Evolutionary conservation across 2,797 vertebrate species (phyloP).

Genomic region (Mus caroli): DNA sequence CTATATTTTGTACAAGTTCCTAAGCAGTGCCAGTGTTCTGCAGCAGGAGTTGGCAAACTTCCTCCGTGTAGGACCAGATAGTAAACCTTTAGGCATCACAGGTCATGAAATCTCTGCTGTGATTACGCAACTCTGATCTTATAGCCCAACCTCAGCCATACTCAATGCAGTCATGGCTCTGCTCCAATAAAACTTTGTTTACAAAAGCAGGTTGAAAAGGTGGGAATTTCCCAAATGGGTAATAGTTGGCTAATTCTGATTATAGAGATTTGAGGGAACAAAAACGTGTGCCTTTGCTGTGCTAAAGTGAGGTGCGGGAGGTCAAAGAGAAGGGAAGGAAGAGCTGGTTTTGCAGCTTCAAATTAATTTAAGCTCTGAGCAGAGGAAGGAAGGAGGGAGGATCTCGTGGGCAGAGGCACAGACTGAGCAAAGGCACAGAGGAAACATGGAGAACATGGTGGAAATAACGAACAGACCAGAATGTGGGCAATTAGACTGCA

Average conservation of each 20-base stretch:
- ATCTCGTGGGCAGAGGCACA: background rate
- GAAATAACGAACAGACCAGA: background rate
- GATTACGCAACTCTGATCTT: background rate
- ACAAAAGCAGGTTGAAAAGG: background rate
- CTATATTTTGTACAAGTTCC: background rate
- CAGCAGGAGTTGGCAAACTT: background rate
- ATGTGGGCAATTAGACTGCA: background rate
- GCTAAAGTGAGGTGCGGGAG: background rate
- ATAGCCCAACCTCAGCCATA: background rate
- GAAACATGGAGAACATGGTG: background rate
- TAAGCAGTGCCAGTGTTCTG: background rate
- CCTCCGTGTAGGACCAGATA: background rate
- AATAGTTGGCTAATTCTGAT: background rate
- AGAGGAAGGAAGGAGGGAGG: background rate
- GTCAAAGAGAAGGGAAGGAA: background rate
- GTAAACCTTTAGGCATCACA: background rate
- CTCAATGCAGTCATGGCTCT: background rate
- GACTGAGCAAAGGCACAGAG: background rate
- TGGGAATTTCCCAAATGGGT: background rate
- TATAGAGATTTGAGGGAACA: background rate
- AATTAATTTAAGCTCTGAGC: slow-evolving; percentile 10
- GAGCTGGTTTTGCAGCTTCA: background rate
- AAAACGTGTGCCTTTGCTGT: background rate
- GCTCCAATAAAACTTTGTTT: slow-evolving; percentile 57
- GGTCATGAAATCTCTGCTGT: background rate